Conservation (phyloP, 37 sponge, comb jelly and placozoan species). For the Bolinopsis microptera region DNA sequence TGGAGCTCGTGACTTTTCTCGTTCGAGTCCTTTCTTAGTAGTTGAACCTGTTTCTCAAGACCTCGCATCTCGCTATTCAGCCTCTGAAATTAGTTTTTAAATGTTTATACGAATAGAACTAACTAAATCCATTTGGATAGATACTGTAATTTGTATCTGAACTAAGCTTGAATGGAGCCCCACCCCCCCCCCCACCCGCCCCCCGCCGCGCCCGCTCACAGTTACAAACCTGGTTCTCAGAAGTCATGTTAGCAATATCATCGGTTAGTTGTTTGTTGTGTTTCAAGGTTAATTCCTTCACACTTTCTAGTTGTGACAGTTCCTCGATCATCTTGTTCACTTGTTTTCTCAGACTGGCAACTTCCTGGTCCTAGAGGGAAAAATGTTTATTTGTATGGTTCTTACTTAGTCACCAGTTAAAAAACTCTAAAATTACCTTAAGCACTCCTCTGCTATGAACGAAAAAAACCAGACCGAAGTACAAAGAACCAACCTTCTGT, state of each 20-base stretch:
- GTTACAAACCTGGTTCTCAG: slow-evolving; percentile 41
- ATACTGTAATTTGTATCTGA: no score
- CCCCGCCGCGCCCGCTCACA: no score
- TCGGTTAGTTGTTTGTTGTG: slow-evolving; percentile 62
- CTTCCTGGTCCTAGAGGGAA: slow-evolving; percentile 29
- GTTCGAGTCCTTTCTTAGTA: slow-evolving; percentile 3
- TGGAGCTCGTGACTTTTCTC: slow-evolving; percentile 48
- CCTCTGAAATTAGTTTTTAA: no score
- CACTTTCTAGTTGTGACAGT: slow-evolving; percentile 23
- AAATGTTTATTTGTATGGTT: no score
- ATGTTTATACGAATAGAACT: no score
- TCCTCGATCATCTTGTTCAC: slow-evolving; percentile 43
- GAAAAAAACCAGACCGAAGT: no score
- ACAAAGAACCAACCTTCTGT: slow-evolving; percentile 15
- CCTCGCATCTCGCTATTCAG: slow-evolving; percentile 57
- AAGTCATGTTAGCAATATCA: slow-evolving; percentile 20
- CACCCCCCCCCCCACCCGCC: no score
- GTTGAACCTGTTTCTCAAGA: not conserved
- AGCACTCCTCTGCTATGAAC: no score
- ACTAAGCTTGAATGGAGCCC: no score
- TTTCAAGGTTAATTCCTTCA: slow-evolving; percentile 34
- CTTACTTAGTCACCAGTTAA: no score
- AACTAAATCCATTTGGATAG: no score
- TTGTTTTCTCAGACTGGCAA: slow-evolving; percentile 21
- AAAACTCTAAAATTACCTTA: no score